Percentiles rank a stretch among this genome's conserved stretches.
These are phyloP conservation scores for Battus philenor DNA, from an alignment of 1,140 invertebrate species.

Conservation along the genomic window DNA sequence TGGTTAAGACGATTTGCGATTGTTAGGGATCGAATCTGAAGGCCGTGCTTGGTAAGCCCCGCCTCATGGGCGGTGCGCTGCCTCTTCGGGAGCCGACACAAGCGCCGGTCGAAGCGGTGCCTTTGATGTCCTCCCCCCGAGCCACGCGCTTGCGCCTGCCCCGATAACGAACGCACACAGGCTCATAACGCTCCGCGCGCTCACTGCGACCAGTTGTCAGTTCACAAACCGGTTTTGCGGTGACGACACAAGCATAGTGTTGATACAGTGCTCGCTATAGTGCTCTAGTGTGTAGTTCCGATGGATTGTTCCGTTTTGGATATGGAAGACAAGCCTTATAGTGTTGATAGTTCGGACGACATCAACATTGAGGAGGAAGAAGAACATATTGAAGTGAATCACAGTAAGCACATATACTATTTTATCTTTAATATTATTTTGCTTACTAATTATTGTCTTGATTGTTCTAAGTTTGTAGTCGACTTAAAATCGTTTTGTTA, in stretches of 20 bases:
- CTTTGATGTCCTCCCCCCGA: constrained; percentile 52
- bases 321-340: constrained; percentile 69
- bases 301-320: constrained; percentile 58
- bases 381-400: constrained; percentile 55
- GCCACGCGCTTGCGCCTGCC: constrained; percentile 38
- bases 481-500: too few species aligned
- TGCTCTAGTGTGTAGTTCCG: constrained; percentile 47
- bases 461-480: too few species aligned
- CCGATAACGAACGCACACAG: constrained; percentile 60
- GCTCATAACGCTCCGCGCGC: constrained; percentile 62
- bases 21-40: constrained; percentile 62
- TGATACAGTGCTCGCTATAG: constrained; percentile 49
- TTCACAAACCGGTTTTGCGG: constrained; percentile 56
- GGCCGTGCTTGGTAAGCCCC: constrained; percentile 60
- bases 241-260: constrained; percentile 39
- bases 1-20: constrained; percentile 49
- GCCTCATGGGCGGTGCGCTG: constrained; percentile 76
- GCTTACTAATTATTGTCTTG: too few species aligned
- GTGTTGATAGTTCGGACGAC: constrained; percentile 70
- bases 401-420: constrained; percentile 62
- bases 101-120: constrained; percentile 51
- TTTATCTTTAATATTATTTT: too few species aligned
- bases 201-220: constrained; percentile 66
- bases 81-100: constrained; percentile 65
- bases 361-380: constrained; percentile 68